Conservation (phyloP, 2,113 vertebrate species). For the Piprites chloris region DNA sequence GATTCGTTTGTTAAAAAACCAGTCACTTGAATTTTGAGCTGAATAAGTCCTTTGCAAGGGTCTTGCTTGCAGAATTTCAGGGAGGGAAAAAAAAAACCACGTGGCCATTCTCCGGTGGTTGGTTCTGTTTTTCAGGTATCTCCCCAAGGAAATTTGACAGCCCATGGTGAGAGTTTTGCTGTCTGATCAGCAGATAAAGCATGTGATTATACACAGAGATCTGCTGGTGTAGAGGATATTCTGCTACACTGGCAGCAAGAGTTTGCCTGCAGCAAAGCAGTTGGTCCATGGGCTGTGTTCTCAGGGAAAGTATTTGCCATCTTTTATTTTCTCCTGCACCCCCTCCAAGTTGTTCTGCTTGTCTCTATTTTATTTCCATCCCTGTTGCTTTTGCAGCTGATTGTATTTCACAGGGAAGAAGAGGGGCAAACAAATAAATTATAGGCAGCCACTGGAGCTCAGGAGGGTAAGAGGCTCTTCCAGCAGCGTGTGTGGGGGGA, state of each 20-base stretch:
- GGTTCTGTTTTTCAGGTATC: not conserved
- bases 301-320: not conserved
- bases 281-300: not conserved
- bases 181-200: not conserved
- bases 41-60: not conserved
- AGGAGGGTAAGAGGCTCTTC: slow-evolving; percentile 38
- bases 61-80: not conserved
- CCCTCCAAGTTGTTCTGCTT: not conserved
- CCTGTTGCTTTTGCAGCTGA: not conserved
- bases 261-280: not conserved
- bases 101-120: not conserved
- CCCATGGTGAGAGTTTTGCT: not conserved
- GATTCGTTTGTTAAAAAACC: not conserved
- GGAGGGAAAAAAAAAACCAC: not conserved
- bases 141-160: not conserved
- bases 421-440: not conserved
- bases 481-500: not conserved
- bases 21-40: not conserved
- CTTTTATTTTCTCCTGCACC: not conserved
- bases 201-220: not conserved
- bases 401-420: slow-evolving; percentile 8
- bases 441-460: not conserved
- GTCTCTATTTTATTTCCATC: not conserved
- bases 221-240: not conserved
- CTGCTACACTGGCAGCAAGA: not conserved